These are phyloP conservation scores for Apodemia zela DNA, from an alignment of 2,888 invertebrate species.

Conservation along the genomic window DNA sequence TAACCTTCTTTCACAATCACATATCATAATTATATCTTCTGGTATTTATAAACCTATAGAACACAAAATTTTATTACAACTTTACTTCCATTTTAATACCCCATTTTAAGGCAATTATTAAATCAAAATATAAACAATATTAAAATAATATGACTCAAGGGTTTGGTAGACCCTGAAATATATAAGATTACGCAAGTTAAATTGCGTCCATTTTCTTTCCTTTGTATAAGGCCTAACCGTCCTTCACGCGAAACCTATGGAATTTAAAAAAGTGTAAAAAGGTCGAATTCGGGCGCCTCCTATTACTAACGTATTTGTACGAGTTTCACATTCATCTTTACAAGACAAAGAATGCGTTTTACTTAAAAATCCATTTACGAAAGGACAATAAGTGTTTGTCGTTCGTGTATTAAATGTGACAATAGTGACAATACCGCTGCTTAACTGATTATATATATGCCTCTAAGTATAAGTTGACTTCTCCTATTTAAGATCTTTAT, in stretches of 20 bases:
- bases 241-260: not conserved
- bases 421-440: not conserved
- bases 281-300: slow-evolving; percentile 1
- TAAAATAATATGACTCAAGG: too few relatives aligned
- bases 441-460: not conserved
- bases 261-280: not conserved
- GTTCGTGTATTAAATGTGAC: not conserved
- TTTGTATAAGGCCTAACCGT: not conserved
- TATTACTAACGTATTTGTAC: slow-evolving; percentile 1
- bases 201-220: not conserved
- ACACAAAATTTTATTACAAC: too few relatives aligned
- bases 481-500: not conserved
- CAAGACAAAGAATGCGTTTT: slow-evolving; percentile 5
- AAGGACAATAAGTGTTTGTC: not conserved
- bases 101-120: too few relatives aligned
- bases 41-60: too few relatives aligned
- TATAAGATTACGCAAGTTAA: not conserved
- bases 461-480: not conserved
- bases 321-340: slow-evolving; percentile 5
- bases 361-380: slow-evolving; percentile 1
- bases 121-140: too few relatives aligned
- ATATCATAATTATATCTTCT: too few relatives aligned
- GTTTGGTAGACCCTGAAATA: too few relatives aligned
- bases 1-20: too few relatives aligned
- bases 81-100: too few relatives aligned